phyloP scores from a whole-genome alignment of 2,113 vertebrate species.

The Speoplatyrhinus poulsoni region DNA sequence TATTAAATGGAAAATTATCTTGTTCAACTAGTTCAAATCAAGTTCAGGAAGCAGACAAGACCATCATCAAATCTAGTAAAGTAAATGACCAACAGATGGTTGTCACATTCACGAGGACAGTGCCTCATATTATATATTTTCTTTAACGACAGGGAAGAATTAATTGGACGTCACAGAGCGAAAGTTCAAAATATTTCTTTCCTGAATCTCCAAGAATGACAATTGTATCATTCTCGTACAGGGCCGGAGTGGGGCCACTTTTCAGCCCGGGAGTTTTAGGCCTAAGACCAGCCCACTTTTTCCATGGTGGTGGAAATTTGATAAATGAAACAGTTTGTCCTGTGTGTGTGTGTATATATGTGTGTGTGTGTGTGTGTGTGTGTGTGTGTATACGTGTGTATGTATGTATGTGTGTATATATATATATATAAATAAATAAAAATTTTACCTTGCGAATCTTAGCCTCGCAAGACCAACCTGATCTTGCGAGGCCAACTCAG shows the following conservation, averaged over 20 bases:
- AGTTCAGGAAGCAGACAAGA: background rate
- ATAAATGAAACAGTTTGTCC: background rate
- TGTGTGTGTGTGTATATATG: background rate
- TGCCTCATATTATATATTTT: background rate
- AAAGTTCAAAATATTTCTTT: constrained; percentile 38
- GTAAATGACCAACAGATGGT: background rate
- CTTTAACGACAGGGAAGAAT: background rate
- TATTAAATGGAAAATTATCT: background rate
- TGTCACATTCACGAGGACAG: background rate
- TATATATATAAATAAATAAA: too few relatives aligned
- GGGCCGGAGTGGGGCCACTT: constrained; percentile 27
- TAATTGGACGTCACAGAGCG: constrained; percentile 5
- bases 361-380: background rate
- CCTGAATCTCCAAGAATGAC: constrained; percentile 37
- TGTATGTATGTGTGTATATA: too few relatives aligned
- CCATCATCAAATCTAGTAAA: background rate
- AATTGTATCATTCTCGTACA: constrained; percentile 63
- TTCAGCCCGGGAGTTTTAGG: too few relatives aligned
- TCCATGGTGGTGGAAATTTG: too few relatives aligned
- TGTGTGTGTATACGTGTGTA: background rate
- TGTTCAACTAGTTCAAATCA: background rate
- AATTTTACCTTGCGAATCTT: too few relatives aligned
- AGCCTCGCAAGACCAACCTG: too few relatives aligned
- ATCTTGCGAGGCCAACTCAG: too few relatives aligned
- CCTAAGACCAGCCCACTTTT: too few relatives aligned